Base-by-base conservation (phyloP, 2,888 invertebrate genomes). In the Hypselothyrea guttata region DNA sequence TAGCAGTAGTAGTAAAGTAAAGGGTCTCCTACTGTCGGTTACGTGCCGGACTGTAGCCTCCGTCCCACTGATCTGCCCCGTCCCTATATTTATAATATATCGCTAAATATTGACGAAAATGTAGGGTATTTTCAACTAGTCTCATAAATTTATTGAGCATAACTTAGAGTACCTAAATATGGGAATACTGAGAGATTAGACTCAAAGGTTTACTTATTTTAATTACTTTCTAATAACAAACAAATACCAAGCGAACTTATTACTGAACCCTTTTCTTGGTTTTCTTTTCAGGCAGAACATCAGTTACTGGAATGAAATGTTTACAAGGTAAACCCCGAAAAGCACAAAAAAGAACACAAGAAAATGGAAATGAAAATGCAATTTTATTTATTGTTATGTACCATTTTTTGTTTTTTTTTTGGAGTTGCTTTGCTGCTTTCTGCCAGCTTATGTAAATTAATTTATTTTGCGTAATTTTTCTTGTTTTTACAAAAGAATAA, bases 401-500 rank as follows among this genome's bases (percentile, higher is more conserved):
- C 56, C 66, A 62, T 70, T 71, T 66, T 74, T 66, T 61, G 44
- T 64, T 0, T 37, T 38, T 9, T 9, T 40, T 13, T 27, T 28
- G 34, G 40, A 51, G 49, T 44, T 44, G 41, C 35, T 28, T 41
- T 38, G 33, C 62, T 57, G 55, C 42, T 41, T 54, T 38, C 54
- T 54, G 37, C 48, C 54, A 77, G 84, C 86, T 86, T 86, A 86
- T 85, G 85, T 85, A 81, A 86, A 86, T 86, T 86, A 85, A 86
- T 86, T 86, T 86, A 86, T 86, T 86, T 86, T 73, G 75, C 75
- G 86, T 84, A 86, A 86, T 86, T 86, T 85, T 85, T 86, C 85
- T 86, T 86, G 83, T 85, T 86, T 82, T 81, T 65, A 70, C 75
- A 71, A 70, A 83, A 77, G 75, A 75, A 82, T 69, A 78, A 83